phyloP scores from a whole-genome alignment of 2,888 invertebrate genomes.

The Cataglyphis livida region DNA sequence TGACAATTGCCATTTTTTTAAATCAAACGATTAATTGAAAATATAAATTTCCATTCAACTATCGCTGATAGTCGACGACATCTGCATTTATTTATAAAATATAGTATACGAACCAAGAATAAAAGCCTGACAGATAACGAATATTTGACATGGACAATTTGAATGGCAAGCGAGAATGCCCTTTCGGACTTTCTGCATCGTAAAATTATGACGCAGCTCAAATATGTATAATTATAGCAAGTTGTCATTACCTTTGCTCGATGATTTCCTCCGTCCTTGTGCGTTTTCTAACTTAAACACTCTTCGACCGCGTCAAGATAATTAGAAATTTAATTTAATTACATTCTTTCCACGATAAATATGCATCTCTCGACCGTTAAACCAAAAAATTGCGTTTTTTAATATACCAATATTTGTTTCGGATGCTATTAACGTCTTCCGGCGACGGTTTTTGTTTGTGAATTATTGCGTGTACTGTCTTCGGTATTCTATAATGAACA shows the following conservation, averaged over 20 bases:
- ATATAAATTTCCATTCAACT: background rate
- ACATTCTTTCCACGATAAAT: slow-evolving; percentile 50
- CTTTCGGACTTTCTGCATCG: slow-evolving; percentile 15
- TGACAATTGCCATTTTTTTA: background rate
- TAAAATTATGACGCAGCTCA: slow-evolving; percentile 62
- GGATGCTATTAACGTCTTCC: background rate
- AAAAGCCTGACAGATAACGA: slow-evolving; percentile 39
- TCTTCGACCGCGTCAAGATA: slow-evolving; percentile 63
- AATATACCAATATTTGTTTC: slow-evolving; percentile 28
- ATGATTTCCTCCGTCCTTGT: slow-evolving; percentile 35
- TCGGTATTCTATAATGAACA: background rate
- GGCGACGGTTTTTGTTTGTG: background rate
- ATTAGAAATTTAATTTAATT: slow-evolving; percentile 77
- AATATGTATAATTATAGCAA: slow-evolving; percentile 64
- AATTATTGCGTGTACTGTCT: background rate
- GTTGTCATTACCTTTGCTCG: slow-evolving; percentile 63
- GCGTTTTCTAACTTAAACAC: slow-evolving; percentile 35
- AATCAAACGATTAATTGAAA: background rate
- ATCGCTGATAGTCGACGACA: background rate
- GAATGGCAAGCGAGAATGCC: slow-evolving; percentile 29
- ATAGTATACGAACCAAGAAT: slow-evolving; percentile 26
- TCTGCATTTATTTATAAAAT: slow-evolving; percentile 30
- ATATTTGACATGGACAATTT: slow-evolving; percentile 43
- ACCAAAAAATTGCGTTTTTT: slow-evolving; percentile 33
- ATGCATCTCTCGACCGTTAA: slow-evolving; percentile 16